These are phyloP conservation scores for Rhagophthalmus giganteus DNA, from an alignment of 2,888 invertebrate species.

Conservation along the genomic window DNA sequence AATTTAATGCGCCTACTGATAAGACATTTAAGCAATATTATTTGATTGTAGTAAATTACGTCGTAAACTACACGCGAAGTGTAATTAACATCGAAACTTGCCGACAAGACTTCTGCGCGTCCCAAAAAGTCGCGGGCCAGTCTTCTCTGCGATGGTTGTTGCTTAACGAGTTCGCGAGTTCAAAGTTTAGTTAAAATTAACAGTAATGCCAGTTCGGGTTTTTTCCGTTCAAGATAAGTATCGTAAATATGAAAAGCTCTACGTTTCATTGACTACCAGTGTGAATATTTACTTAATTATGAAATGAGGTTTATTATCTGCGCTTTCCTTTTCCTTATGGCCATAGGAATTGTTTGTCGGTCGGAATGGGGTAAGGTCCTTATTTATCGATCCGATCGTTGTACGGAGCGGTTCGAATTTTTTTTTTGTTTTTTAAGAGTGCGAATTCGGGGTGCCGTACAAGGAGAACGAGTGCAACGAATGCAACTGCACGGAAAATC, in stretches of 20 bases:
- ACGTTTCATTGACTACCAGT: conserved; percentile 24
- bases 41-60: conserved; percentile 21
- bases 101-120: conserved; percentile 15
- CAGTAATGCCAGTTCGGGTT: conserved; percentile 20
- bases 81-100: too few species aligned
- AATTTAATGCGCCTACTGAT: too few species aligned
- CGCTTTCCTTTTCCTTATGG: conserved; percentile 5
- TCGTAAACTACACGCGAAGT: conserved; percentile 1
- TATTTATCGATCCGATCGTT: too few species aligned
- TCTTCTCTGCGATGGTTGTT: conserved; percentile 11
- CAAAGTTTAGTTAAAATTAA: conserved; percentile 22
- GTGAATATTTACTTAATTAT: conserved; percentile 16
- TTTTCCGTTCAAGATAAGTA: conserved; percentile 23
- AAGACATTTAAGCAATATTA: too few species aligned
- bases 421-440: conserved; percentile 9
- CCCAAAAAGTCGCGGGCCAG: conserved; percentile 9
- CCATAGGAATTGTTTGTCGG: conserved; percentile 2
- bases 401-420: neutral
- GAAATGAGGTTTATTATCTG: conserved; percentile 20
- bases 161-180: conserved; percentile 13
- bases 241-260: conserved; percentile 27
- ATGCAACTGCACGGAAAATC: conserved; percentile 6
- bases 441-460: conserved; percentile 8
- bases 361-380: conserved; percentile 22
- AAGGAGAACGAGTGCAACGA: conserved; percentile 21